Evolutionary conservation across 1,140 invertebrate species (phyloP), one percentile per base, ranked within the genome.

Genomic region (Halotydeus destructor): DNA sequence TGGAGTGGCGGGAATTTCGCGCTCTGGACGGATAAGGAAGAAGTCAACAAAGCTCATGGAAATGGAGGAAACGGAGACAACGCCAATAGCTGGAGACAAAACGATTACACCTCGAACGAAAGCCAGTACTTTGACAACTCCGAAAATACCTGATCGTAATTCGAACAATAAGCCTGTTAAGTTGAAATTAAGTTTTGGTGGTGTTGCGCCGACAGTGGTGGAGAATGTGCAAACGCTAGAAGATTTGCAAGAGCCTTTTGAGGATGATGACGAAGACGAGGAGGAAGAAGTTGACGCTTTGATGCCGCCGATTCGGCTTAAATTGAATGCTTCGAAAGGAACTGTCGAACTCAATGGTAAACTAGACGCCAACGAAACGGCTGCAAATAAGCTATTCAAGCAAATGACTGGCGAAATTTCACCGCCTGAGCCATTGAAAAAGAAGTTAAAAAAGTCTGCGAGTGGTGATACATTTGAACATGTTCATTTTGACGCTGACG

Each of bases 21-120:
- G 79, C 38, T 85, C 81, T 53, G 83, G 82, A 16, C 64, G 83
- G 33, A 80, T 91, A 1, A 65, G 83, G 30, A 91, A 91, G 61
- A 91, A 91, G 59, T 89, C 84, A 5, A 84, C 83, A 0, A 91
- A 91, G 59, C 62, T 93, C 9, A 48, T 62, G 22, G 62, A 65
- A 47, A 64, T 65, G 62, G 76, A 84, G 57, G 84, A 86, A 58
- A 88, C 85, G 62, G 81, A 88, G 55, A 41, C 31, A 32, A 32
- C 18, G 5, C 28, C 16, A 2, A n/a, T 8, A 22, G 9, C 27
- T n/a, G 14, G n/a, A n/a, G n/a, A n/a, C n/a, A n/a, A n/a, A n/a
- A n/a, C 19, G 11, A 22, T 8, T 8, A 6, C 33, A 9, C 8
- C 6, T 8, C 8, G 33, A 12, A 19, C n/a, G 6, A 35, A 19